Base-by-base conservation (phyloP, 2,797 vertebrate species). In the Epinephelus coioides region DNA sequence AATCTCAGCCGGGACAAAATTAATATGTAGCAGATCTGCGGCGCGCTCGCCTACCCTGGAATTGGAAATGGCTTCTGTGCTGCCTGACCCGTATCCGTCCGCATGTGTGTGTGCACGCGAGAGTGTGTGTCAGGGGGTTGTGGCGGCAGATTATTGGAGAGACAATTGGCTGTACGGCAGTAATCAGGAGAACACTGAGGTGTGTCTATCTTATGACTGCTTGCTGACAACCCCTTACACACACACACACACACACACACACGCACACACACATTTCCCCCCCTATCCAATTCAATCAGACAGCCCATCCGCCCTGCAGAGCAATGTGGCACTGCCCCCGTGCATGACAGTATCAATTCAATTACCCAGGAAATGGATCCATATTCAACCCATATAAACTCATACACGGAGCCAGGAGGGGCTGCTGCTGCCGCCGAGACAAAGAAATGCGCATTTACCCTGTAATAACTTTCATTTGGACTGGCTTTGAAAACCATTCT, bases 391-490 rank as follows among this genome's bases (percentile, higher is more conserved):
- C 92, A 94, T 94, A 93, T 92, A 93, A 93, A 94, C 83, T 92
- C 88, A 92, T 92, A 92, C 89, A 73, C 74, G 78, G 74, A 73
- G 84, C 88, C 86, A 89, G 85, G 92, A 91, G 91, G 90, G 87
- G 91, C 88, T 83, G 86, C 84, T 63, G 87, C 95, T 19, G 84
- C 95, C 78, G 19, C 93, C 93, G 92, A 95, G 96, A 97, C 96
- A 97, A 97, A 98, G 97, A 97, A 97, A 96, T 96, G 96, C 19
- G 95, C 96, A 96, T 97, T 98, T 97, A 97, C 96, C 94, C 96
- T 96, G 95, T 98, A 98, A 99, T 99, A 98, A 98, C 96, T 98
- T 98, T 97, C 97, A 98, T 98, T 98, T 98, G 97, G 96, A 95
- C 92, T 84, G 95, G 96, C 96, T 97, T 97, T 97, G 97, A 97